A percentile compares a stretch with the other conserved stretches of the same genome.
phyloP scores from a whole-genome alignment of 1,140 invertebrate species.

The Zaprionus africanus region DNA sequence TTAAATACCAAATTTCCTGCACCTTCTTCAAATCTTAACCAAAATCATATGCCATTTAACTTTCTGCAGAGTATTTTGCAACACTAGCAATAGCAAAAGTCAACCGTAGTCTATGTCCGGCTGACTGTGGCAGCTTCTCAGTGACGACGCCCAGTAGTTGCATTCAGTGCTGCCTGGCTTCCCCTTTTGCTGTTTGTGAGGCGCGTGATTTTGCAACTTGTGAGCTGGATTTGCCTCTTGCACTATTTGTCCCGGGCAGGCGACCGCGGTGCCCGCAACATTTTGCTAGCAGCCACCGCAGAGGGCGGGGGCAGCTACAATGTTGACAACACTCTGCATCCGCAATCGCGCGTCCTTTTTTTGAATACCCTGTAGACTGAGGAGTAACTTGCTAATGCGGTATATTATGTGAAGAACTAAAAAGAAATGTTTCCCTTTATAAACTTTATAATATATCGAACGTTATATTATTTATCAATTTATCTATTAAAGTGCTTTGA shows the following conservation, averaged over 20 bases:
- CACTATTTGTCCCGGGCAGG: slow-evolving; percentile 55
- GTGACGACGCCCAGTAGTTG: slow-evolving; percentile 40
- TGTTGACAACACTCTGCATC: slow-evolving; percentile 62
- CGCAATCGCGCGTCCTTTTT: background rate
- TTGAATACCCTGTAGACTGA: background rate
- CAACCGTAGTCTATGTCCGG: slow-evolving; percentile 5
- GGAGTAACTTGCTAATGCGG: background rate
- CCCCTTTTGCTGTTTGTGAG: slow-evolving; percentile 30
- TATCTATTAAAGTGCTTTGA: background rate
- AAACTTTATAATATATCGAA: no score
- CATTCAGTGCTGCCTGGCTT: slow-evolving; percentile 48
- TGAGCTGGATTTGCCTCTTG: slow-evolving; percentile 68
- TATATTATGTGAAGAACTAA: background rate
- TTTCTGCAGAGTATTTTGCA: background rate
- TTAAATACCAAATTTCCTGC: background rate
- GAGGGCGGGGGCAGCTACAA: slow-evolving; percentile 66
- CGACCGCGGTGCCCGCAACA: slow-evolving; percentile 63
- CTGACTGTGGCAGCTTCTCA: slow-evolving; percentile 1
- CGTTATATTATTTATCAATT: no score
- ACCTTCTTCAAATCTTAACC: background rate
- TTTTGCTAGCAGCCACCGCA: slow-evolving; percentile 73
- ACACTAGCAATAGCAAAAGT: background rate
- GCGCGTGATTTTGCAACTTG: slow-evolving; percentile 80
- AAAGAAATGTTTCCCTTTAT: no score
- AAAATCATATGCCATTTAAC: background rate